phyloP scores from a whole-genome alignment of 2,113 vertebrate species.

The Nymphicus hollandicus region DNA sequence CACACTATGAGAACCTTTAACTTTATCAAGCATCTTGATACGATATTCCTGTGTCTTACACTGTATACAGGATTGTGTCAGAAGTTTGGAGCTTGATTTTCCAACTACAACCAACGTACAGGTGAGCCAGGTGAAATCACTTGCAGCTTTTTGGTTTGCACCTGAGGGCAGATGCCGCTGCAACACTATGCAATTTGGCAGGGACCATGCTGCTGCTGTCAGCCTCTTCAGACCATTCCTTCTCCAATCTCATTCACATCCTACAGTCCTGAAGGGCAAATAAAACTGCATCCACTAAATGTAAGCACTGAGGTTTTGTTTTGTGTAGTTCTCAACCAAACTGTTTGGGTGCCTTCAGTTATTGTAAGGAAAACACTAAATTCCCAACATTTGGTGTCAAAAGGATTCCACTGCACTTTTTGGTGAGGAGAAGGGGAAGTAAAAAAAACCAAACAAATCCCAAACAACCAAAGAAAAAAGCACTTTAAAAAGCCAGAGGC shows the following conservation, averaged over 20 bases:
- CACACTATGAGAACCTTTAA: not conserved
- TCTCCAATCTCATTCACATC: not conserved
- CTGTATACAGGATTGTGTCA: not conserved
- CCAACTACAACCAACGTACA: not conserved
- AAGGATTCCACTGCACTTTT: not conserved
- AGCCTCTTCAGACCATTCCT: not conserved
- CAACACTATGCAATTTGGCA: not conserved
- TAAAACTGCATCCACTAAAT: not conserved
- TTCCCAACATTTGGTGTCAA: not conserved
- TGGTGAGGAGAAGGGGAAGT: not conserved
- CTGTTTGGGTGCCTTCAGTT: not conserved
- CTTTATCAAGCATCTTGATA: not conserved
- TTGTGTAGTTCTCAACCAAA: not conserved
- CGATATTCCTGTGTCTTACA: not conserved
- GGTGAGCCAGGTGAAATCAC: not conserved
- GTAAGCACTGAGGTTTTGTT: not conserved
- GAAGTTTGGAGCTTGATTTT: not conserved
- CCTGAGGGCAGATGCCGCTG: not conserved
- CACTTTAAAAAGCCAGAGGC: not conserved
- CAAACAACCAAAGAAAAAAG: fast-evolving
- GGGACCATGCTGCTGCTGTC: not conserved
- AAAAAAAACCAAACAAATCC: not conserved
- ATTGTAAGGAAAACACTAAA: not conserved
- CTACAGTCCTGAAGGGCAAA: not conserved
- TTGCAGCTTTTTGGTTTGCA: not conserved